Base-by-base conservation (phyloP, 2,113 vertebrate species). In the Otus sunia region DNA sequence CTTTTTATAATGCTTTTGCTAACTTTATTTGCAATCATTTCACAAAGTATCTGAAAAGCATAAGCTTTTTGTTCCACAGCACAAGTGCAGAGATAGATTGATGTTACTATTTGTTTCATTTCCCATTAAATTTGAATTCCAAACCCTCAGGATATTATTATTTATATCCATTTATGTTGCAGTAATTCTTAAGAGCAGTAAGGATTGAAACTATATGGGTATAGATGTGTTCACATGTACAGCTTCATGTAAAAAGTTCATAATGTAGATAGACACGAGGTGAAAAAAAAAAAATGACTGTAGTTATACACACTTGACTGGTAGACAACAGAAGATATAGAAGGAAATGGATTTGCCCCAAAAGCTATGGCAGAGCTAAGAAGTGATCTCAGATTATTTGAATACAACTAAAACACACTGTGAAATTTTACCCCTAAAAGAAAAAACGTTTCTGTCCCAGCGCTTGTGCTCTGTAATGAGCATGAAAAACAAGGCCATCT, bases 151-250 rank as follows among this genome's bases (percentile, higher is more conserved):
- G 9, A 39, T 79, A 39, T 58, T 73, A 19, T 29, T 78, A 36
- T 64, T 82, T 87, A 45, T 63, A 82, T 10, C 26, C 26, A 29
- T 18, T 12, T 30, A 9, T 25, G 19, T 64, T 82, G 45, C 34
- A 82, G 50, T 75, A 49, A 60, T 49, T 59, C 36, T 76, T 56
- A 30, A 92, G 16, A 75, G 30, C 60, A 79, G 53, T 52, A 49
- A 75, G 21, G 45, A 79, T 10, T 82, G 60, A 87, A 80, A 71
- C 17, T 63, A 45, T 45, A 45, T 18, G 43, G 43, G 43, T 45
- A 17, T 71, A 72, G 60, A 47, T 55, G 8, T 11, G 20, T 56
- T 75, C 22, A 26, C 10, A 26, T 0, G 0, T 30, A 47, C 18
- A 63, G 15, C 20, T 80, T 88, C 30, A 59, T 22, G 6, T 14